A percentile compares a stretch with the other conserved stretches of the same genome.
Evolutionary conservation across 1,140 invertebrate species (phyloP).

Genomic region (Sogatella furcifera): DNA sequence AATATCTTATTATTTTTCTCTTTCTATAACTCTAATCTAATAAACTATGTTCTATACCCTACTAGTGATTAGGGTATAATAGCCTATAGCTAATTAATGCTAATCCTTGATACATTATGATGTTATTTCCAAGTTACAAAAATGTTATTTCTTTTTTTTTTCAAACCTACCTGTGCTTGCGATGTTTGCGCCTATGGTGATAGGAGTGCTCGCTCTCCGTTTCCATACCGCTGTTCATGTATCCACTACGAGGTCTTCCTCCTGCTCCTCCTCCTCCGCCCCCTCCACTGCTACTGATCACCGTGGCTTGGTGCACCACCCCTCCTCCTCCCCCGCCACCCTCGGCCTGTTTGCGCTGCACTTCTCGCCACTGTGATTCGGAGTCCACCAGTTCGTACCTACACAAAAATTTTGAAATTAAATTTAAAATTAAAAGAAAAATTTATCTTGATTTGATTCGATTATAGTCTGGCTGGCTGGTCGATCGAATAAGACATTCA

Average conservation of each 20-base stretch:
- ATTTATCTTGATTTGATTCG: too few species aligned
- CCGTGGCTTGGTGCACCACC: slow-evolving; percentile 51
- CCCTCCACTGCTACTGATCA: slow-evolving; percentile 34
- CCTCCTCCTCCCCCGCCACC: slow-evolving; percentile 41
- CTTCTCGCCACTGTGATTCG: slow-evolving; percentile 75
- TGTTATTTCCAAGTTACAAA: too few species aligned
- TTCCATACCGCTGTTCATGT: slow-evolving; percentile 37
- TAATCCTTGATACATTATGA: too few species aligned
- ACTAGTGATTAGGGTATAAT: too few species aligned
- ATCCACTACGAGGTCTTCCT: slow-evolving; percentile 27
- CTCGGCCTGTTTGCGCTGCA: slow-evolving; percentile 58
- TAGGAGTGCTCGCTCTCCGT: slow-evolving; percentile 41
- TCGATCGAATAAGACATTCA: too few species aligned
- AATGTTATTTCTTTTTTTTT: too few species aligned
- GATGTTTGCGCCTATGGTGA: slow-evolving; percentile 43
- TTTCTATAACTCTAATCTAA: too few species aligned
- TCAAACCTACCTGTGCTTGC: slow-evolving; percentile 60
- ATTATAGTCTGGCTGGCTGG: too few species aligned
- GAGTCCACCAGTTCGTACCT: slow-evolving; percentile 71
- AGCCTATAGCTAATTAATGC: too few species aligned
- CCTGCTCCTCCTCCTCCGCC: neutral
- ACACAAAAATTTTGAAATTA: neutral
- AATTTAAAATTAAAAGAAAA: too few species aligned
- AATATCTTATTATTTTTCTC: too few species aligned
- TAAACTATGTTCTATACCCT: too few species aligned